These are phyloP conservation scores for Metaphire vulgaris DNA, from an alignment of 1,140 invertebrate species.

Conservation along the genomic window DNA sequence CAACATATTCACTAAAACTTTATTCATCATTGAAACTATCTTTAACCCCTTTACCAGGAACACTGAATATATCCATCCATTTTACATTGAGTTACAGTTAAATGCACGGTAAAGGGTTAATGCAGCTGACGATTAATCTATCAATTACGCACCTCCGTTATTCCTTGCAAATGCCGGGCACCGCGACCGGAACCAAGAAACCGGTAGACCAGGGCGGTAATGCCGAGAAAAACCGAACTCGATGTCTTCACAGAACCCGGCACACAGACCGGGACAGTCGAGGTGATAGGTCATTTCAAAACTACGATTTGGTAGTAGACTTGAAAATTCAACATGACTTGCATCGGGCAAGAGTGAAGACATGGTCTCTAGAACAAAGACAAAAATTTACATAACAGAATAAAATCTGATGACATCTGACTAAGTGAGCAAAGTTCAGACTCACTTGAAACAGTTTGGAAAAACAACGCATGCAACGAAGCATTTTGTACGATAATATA, in stretches of 20 bases:
- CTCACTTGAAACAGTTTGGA: no score
- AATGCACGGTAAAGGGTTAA: no score
- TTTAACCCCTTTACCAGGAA: no score
- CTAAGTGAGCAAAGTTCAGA: no score
- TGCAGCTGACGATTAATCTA: not conserved
- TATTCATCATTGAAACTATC: no score
- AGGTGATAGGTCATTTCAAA: conserved; percentile 92
- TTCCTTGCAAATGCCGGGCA: not conserved
- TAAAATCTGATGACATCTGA: no score
- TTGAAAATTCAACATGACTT: conserved; percentile 52
- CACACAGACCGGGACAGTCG: conserved; percentile 98
- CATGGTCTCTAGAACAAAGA: conserved; percentile 63
- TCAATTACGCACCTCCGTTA: not conserved
- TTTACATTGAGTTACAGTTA: no score
- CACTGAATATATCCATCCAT: no score
- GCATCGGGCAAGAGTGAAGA: conserved; percentile 68
- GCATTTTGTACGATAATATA: no score
- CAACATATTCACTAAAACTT: no score
- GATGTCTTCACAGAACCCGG: conserved; percentile 94
- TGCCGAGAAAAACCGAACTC: conserved; percentile 63
- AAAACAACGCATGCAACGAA: no score
- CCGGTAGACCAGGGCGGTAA: conserved; percentile 41
- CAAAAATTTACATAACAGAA: not conserved
- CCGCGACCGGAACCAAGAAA: not conserved
- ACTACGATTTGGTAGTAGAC: conserved; percentile 71